Evolutionary conservation across 2,888 invertebrate species (phyloP), one percentile per base, ranked within the genome.

Genomic region (Melikaiella ostensackeni): DNA sequence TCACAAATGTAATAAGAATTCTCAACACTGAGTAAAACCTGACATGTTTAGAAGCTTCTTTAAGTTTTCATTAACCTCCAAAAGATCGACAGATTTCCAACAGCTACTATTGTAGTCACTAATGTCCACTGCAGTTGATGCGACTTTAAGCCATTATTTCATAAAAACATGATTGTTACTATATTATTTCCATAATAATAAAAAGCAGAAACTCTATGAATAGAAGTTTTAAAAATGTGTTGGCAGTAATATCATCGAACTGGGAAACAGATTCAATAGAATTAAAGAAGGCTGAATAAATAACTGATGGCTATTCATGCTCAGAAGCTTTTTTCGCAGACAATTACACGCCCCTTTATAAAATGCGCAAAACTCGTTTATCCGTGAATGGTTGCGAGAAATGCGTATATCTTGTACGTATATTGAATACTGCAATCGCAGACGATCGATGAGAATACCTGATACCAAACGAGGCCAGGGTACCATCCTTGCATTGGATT

Each of bases 371-470:
- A 70, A 70, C 70, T 55, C 70, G 30, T 70, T 70, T 70, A 70
- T 70, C 30, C n/a, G 8, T 46, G n/a, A 70, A 46, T 70, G 70
- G 50, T 21, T 21, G 30, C 70, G 50, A 50, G 50, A 70, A 70
- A 70, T 70, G 70, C 70, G 33, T 70, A 70, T 55, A 55, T 55
- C 19, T 9, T 70, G 66, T 70, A 70, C 66, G 42, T 30, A 70
- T 70, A 70, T 74, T 77, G 77, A 77, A 77, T 74, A 77, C 64
- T 73, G 78, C 75, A 78, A 80, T 76, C 77, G 76, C 57, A 57
- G 63, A 64, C 59, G 78, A 78, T 81, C 80, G 80, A 81, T 80
- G 77, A 62, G 76, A 78, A 80, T 80, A 77, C 77, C 77, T 77
- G 76, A 80, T 80, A 76, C 75, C 76, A 79, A 82, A 78, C 77